Conservation (phyloP, 2,888 invertebrate species). For the Auanema freiburgensis region DNA sequence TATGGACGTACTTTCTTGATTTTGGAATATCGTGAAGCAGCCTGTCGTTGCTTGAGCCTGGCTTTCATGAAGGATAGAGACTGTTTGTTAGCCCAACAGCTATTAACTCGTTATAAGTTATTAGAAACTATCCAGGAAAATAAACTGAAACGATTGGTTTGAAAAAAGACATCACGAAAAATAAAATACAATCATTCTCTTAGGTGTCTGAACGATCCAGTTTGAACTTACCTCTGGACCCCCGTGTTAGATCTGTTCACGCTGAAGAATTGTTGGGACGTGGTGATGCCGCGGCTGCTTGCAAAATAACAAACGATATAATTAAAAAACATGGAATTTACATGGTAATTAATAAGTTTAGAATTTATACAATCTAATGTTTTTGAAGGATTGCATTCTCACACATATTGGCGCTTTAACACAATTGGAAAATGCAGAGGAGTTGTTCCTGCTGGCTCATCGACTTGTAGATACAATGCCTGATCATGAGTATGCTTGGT, state of each 20-base stretch:
- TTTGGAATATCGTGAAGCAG: constrained; percentile 17
- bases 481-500: constrained; percentile 38
- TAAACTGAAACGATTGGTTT: not conserved
- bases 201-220: no score
- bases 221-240: constrained; percentile 3
- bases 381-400: constrained; percentile 24
- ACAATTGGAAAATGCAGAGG: constrained; percentile 28
- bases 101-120: not conserved
- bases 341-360: constrained; percentile 11
- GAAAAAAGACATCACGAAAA: not conserved
- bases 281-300: constrained; percentile 15
- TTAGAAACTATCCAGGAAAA: not conserved
- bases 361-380: not conserved
- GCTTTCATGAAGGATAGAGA: constrained; percentile 9
- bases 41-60: constrained; percentile 10
- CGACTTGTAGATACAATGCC: constrained; percentile 48
- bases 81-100: not conserved
- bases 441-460: constrained; percentile 51
- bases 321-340: constrained; percentile 14
- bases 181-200: no score
- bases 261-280: constrained; percentile 10
- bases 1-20: constrained; percentile 16
- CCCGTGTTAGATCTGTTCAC: constrained; percentile 4
- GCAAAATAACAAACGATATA: constrained; percentile 12
- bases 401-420: constrained; percentile 32